These are phyloP conservation scores for Mythimna vitellina DNA, from an alignment of 2,888 invertebrate species.

Conservation along the genomic window DNA sequence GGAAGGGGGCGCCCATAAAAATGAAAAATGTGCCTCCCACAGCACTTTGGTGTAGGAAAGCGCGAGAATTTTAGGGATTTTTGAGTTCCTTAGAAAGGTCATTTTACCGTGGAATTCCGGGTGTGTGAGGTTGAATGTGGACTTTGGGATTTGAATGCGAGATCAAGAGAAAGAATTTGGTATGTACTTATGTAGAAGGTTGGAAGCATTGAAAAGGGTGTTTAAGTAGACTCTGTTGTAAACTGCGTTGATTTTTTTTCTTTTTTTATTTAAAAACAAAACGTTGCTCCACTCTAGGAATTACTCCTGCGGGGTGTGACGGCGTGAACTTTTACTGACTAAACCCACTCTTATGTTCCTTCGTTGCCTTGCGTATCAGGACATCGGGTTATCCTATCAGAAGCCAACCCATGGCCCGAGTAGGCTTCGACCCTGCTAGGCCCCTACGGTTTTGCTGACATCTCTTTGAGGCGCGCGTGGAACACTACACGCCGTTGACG, in stretches of 20 bases:
- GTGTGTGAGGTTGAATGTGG: conserved; percentile 11
- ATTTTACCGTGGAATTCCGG: conserved; percentile 23
- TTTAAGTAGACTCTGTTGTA: not conserved
- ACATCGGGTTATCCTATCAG: no score
- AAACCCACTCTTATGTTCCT: no score
- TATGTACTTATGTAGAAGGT: not conserved
- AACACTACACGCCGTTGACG: no score
- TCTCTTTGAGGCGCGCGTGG: no score
- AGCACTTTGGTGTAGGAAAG: conserved; percentile 21
- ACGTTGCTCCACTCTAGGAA: no score
- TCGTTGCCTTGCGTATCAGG: no score
- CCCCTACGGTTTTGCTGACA: no score
- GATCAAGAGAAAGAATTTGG: conserved; percentile 16
- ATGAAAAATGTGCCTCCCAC: conserved; percentile 59
- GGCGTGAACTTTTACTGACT: no score
- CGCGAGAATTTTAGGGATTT: conserved; percentile 30
- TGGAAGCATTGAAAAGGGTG: conserved; percentile 1
- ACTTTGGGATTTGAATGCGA: conserved; percentile 38
- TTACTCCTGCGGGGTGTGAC: no score
- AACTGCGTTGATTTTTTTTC: not conserved
- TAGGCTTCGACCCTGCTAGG: no score
- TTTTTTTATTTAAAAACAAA: not conserved
- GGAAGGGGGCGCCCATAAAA: conserved; percentile 58
- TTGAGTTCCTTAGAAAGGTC: conserved; percentile 16
- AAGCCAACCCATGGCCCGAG: no score